These are phyloP conservation scores for Caenorhabditis sp. DNA, from an alignment of 2,888 invertebrate species.

Conservation along the genomic window DNA sequence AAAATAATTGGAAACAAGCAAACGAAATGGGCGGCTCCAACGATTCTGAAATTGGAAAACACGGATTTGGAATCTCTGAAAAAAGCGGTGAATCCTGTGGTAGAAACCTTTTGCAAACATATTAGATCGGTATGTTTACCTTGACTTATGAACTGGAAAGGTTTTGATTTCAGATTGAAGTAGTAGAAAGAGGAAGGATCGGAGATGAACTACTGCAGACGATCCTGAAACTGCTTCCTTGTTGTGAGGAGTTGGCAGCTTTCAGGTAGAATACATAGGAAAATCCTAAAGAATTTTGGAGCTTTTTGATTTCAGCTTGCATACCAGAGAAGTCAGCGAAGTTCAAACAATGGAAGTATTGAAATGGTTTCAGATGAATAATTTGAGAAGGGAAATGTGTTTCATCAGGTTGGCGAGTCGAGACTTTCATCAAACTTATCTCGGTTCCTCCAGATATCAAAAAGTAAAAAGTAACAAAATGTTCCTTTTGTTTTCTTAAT, in stretches of 20 bases:
- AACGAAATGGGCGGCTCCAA: conserved; percentile 13
- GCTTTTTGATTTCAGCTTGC: not conserved
- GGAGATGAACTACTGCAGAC: not conserved
- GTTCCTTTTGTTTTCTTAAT: no score
- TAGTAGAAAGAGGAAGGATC: not conserved
- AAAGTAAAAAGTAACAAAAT: no score
- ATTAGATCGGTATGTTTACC: not conserved
- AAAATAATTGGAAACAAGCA: not conserved
- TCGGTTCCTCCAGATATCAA: no score
- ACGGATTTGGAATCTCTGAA: not conserved
- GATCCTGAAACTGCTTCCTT: not conserved
- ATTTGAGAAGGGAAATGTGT: not conserved
- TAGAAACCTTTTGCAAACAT: conserved; percentile 10
- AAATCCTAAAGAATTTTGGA: not conserved
- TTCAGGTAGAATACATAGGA: not conserved
- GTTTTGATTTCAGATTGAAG: not conserved
- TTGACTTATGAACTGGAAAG: not conserved
- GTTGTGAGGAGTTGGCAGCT: not conserved
- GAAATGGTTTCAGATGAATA: not conserved
- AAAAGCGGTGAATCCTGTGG: conserved; percentile 8
- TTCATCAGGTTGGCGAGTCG: not conserved
- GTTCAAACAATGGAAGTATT: not conserved
- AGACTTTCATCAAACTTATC: no score
- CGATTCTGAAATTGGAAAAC: not conserved
- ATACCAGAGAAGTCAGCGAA: conserved; percentile 4